Percentiles rank a stretch among this genome's conserved stretches.
Conservation (phyloP, 2,113 vertebrate species). For the Cnemophilus loriae region DNA sequence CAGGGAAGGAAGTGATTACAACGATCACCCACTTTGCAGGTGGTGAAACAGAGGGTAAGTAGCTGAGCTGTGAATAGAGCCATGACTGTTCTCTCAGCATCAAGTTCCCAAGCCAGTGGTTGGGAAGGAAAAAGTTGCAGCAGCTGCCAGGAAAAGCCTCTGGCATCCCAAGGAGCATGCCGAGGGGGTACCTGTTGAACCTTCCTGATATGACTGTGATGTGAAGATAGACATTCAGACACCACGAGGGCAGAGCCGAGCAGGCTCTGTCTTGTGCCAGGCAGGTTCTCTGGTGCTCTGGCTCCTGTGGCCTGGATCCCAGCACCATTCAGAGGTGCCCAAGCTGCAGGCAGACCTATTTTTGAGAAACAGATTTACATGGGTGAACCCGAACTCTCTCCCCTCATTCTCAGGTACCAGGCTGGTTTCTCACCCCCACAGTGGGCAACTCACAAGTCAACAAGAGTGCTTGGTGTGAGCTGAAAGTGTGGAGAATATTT, state of each 20-base stretch:
- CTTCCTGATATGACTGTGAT: neutral
- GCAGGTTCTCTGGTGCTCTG: neutral
- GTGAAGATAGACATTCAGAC: neutral
- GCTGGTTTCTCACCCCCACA: neutral
- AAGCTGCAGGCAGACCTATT: neutral
- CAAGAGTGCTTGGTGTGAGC: neutral
- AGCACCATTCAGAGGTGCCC: neutral
- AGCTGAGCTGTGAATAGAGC: neutral
- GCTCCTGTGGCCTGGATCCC: neutral
- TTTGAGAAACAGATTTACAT: neutral
- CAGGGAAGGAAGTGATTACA: neutral
- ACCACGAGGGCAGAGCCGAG: neutral
- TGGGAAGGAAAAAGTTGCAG: neutral
- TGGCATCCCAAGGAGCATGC: fast-evolving
- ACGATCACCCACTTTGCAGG: neutral
- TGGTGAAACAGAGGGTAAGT: neutral
- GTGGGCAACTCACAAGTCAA: neutral
- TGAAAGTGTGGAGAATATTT: neutral
- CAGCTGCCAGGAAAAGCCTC: neutral
- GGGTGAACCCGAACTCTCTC: neutral
- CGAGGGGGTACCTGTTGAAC: fast-evolving
- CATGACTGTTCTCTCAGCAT: neutral
- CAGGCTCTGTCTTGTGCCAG: neutral
- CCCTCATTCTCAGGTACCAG: neutral
- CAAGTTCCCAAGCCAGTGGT: neutral